Evolutionary conservation across 2,797 vertebrate genomes (phyloP), one percentile per base, ranked within the genome.

Genomic region (Myotis myotis): DNA sequence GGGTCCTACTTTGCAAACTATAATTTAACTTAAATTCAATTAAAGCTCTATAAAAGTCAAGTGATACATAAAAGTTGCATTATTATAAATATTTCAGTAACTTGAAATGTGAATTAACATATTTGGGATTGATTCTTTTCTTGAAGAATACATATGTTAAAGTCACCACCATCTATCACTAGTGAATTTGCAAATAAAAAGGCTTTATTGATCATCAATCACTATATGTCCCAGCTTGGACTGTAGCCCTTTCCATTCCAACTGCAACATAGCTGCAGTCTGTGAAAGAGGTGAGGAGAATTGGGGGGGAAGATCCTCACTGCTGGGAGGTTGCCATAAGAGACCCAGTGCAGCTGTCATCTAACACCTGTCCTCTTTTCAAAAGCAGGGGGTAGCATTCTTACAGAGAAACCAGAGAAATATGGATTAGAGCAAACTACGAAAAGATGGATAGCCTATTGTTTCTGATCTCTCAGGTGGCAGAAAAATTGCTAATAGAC

Each of bases 331-430:
- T 10, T 87, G 95, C 94, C 97, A 96, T 86, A 17, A 74, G 60
- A 87, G 86, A 97, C 83, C 93, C 9, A 83, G n/a, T 41, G 83
- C 97, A 97, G 97, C 96, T 97, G 97, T 95, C 96, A 64, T 28
- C 62, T 57, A 94, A 71, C 97, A 97, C 97, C 97, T 97, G 97
- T 96, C 97, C 76, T 95, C 85, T 94, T 86, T 95, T 94, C 92
- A 93, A 95, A 97, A 95, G 92, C 92, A 92, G 92, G 76, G 84
- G 88, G 93, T 94, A 80, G 82, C 93, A 96, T 97, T 97, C 97
- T 96, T 95, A 87, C 44, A 75, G 79, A 95, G 96, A 97, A 97
- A 98, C 96, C 92, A 97, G 97, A 97, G 97, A 96, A 95, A 97
- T 89, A 78, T 1, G 79, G 96, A 96, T 95, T 96, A 97, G 91